Percentiles rank a stretch among this genome's conserved stretches.
phyloP scores from a whole-genome alignment of 2,113 vertebrate species.

The Penelope pileata region DNA sequence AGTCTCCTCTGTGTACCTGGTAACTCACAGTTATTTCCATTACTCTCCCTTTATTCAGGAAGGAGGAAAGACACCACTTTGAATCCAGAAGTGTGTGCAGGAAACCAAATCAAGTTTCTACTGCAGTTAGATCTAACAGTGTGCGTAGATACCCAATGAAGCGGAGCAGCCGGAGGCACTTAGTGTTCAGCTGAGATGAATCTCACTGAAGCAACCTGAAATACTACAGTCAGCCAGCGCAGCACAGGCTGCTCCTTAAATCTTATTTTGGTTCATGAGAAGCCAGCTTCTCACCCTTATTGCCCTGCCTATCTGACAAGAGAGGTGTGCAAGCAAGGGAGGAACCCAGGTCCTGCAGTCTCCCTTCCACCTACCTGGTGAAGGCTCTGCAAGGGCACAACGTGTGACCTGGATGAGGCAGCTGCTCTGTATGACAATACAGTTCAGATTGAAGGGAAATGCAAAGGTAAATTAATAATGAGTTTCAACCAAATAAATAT shows the following conservation, averaged over 20 bases:
- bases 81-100: background rate
- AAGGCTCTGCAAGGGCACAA: background rate
- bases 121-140: background rate
- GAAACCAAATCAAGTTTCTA: background rate
- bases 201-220: background rate
- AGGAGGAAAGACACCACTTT: background rate
- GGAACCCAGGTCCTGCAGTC: background rate
- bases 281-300: background rate
- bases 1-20: background rate
- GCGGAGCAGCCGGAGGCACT: background rate
- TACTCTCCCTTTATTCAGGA: background rate
- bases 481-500: background rate
- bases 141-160: background rate
- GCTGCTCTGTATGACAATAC: background rate
- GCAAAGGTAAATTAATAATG: background rate
- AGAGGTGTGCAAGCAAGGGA: rapidly evolving
- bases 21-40: background rate
- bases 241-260: background rate
- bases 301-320: background rate
- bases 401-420: background rate
- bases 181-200: background rate
- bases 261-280: background rate
- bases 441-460: background rate
- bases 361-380: background rate
- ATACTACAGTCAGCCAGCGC: background rate